phyloP scores from a whole-genome alignment of 2,113 vertebrate species.

The Chloroceryle aenea region DNA sequence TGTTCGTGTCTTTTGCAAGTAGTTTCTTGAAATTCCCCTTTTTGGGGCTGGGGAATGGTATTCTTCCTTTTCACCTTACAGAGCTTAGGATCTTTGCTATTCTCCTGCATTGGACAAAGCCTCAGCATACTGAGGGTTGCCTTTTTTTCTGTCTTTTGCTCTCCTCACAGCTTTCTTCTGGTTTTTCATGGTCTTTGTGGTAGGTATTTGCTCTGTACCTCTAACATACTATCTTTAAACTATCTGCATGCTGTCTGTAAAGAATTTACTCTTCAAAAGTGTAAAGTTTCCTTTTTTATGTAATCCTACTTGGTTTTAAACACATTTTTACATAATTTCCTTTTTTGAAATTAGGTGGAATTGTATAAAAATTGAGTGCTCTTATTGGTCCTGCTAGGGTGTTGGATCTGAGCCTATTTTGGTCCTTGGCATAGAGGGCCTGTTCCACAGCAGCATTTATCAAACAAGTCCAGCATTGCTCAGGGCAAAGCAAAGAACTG shows the following conservation, averaged over 20 bases:
- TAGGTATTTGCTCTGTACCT: not conserved
- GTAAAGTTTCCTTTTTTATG: not conserved
- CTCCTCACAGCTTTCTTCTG: not conserved
- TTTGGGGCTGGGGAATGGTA: not conserved
- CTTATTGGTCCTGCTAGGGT: not conserved
- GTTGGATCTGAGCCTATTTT: not conserved
- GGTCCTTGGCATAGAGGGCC: not conserved
- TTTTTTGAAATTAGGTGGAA: not conserved
- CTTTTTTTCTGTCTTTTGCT: not conserved
- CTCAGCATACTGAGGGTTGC: not conserved
- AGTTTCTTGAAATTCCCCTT: not conserved
- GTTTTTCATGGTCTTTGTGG: not conserved
- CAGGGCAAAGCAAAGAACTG: not conserved
- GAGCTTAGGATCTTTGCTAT: not conserved
- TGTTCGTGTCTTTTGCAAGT: not conserved
- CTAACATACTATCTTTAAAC: not conserved
- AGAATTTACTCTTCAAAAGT: not conserved
- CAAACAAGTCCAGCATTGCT: not conserved
- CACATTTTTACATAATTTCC: not conserved
- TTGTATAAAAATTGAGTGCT: not conserved
- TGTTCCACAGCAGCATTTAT: not conserved
- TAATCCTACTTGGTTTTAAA: not conserved
- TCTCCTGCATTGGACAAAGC: not conserved
- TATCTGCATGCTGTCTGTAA: not conserved
- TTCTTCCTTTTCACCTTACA: not conserved